phyloP scores from a whole-genome alignment of 2,113 vertebrate species.

The Lanius ludovicianus region DNA sequence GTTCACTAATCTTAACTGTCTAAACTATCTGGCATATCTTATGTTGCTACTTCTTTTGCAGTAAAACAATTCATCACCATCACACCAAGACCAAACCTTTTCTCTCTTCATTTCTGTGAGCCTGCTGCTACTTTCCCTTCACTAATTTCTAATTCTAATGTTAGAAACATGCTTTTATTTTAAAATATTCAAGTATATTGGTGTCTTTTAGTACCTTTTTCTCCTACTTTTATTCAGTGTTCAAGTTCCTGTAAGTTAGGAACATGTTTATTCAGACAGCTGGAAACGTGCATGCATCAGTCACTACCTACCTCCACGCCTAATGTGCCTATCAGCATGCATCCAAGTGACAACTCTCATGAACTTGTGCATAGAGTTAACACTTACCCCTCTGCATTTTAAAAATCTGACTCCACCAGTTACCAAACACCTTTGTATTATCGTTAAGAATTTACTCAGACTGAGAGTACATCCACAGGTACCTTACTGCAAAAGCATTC shows the following conservation, averaged over 20 bases:
- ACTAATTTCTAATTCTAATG: background rate
- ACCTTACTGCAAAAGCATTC: background rate
- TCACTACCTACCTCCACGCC: background rate
- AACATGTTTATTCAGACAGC: background rate
- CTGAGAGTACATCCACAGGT: background rate
- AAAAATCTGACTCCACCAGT: background rate
- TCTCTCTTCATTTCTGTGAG: background rate
- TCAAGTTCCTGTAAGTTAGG: background rate
- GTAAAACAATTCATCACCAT: background rate
- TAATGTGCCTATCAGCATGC: rapidly evolving
- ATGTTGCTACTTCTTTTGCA: background rate
- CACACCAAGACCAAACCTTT: background rate
- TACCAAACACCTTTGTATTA: background rate
- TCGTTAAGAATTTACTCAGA: background rate
- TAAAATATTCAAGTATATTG: background rate
- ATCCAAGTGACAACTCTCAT: background rate
- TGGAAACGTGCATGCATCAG: background rate
- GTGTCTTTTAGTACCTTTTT: background rate
- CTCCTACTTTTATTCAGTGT: background rate
- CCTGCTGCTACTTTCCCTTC: rapidly evolving
- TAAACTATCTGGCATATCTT: background rate
- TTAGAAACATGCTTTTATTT: background rate
- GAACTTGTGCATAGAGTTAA: background rate
- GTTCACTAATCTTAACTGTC: background rate
- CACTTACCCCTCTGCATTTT: background rate